These are phyloP conservation scores for Jacana jacana DNA, from an alignment of 2,113 vertebrate species.

Conservation along the genomic window DNA sequence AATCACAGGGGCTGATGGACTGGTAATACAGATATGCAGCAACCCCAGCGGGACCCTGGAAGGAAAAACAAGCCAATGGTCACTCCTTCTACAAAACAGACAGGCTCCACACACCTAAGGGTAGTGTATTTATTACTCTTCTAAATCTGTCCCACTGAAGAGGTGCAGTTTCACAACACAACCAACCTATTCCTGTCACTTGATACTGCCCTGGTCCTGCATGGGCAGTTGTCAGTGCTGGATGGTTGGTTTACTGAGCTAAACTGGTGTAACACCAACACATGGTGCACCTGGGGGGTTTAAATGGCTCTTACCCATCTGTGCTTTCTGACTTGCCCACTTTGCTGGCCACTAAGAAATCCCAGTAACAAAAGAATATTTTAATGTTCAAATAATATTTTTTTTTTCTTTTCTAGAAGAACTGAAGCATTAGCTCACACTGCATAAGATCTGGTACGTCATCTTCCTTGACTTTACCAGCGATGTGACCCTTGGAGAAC, in stretches of 20 bases:
- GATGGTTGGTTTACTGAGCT: fast-evolving
- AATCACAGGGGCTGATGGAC: background rate
- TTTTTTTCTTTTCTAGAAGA: background rate
- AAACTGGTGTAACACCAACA: background rate
- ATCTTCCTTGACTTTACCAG: background rate
- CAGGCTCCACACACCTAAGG: background rate
- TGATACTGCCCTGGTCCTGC: background rate
- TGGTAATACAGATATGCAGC: background rate
- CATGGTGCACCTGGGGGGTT: background rate
- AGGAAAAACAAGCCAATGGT: background rate
- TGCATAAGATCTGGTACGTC: background rate
- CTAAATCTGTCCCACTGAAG: background rate
- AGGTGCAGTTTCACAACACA: background rate
- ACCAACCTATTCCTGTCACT: background rate
- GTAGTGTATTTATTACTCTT: background rate
- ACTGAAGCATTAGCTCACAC: background rate
- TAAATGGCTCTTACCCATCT: background rate
- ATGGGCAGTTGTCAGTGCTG: background rate
- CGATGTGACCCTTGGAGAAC: background rate
- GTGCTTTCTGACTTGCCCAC: background rate
- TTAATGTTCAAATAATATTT: background rate
- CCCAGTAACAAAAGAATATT: background rate
- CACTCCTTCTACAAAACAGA: background rate
- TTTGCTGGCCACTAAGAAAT: background rate
- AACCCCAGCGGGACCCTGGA: background rate